Conservation (phyloP, 1,140 invertebrate genomes). For the Musca domestica region DNA sequence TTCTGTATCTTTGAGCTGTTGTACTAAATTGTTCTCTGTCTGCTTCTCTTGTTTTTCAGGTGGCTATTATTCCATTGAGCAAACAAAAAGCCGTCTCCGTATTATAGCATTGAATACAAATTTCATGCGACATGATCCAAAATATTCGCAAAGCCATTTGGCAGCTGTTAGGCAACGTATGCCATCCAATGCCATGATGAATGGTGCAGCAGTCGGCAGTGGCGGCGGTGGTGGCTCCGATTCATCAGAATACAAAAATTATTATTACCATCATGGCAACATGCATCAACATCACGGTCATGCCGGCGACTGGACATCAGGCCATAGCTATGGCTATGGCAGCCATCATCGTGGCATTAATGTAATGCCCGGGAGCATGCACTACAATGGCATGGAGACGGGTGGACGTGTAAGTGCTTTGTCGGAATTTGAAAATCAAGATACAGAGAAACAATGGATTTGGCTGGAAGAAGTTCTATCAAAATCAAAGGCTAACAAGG, state of each 20-base stretch:
- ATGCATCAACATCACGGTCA: constrained; percentile 32
- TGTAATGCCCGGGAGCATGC: constrained; percentile 18
- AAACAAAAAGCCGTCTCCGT: constrained; percentile 70
- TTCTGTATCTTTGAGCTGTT: background rate
- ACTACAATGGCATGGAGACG: constrained; percentile 12
- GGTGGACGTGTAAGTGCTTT: constrained; percentile 32
- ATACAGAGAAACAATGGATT: constrained; percentile 70
- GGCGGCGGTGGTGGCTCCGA: background rate
- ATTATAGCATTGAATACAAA: constrained; percentile 86
- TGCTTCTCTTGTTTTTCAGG: constrained; percentile 57
- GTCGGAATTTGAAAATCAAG: constrained; percentile 57
- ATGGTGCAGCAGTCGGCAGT: background rate
- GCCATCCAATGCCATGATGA: constrained; percentile 38
- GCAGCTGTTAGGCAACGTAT: constrained; percentile 33
- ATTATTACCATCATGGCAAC: constrained; percentile 31
- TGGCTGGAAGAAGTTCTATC: constrained; percentile 73
- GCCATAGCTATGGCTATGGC: constrained; percentile 24
- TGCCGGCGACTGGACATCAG: constrained; percentile 28
- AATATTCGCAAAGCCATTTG: constrained; percentile 31
- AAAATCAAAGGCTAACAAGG: constrained; percentile 66
- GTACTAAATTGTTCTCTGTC: background rate
- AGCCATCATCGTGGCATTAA: constrained; percentile 27
- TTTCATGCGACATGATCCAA: constrained; percentile 62
- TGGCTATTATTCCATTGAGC: constrained; percentile 82
- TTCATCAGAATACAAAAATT: constrained; percentile 32